These are phyloP conservation scores for Pollachius pollachius DNA, from an alignment of 2,113 vertebrate species.

Conservation along the genomic window DNA sequence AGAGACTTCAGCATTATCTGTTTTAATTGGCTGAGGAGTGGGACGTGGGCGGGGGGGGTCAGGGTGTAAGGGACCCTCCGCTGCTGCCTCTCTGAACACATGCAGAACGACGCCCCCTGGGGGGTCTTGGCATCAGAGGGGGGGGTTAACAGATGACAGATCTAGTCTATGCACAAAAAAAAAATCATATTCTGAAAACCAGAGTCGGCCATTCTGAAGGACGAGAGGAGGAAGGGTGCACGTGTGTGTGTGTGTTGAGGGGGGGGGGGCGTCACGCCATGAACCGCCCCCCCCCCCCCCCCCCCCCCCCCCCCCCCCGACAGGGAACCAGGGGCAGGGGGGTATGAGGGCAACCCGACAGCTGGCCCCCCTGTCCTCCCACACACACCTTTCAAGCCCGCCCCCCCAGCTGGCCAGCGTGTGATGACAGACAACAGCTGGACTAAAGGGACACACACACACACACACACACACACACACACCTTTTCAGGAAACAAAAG, in stretches of 20 bases:
- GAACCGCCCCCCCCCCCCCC: too few relatives aligned
- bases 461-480: slow-evolving; percentile 9
- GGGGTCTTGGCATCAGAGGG: slow-evolving; percentile 49
- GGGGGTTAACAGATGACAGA: too few relatives aligned
- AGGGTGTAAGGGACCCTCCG: slow-evolving; percentile 18
- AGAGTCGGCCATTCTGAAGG: too few relatives aligned
- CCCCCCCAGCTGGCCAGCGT: slow-evolving; percentile 64
- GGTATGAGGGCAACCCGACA: slow-evolving; percentile 56
- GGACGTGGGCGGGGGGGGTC: slow-evolving; percentile 41
- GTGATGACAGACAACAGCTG: slow-evolving; percentile 74
- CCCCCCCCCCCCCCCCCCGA: too few relatives aligned
- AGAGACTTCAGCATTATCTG: neutral
- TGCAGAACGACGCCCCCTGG: slow-evolving; percentile 38
- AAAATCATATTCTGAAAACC: too few relatives aligned
- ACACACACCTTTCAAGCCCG: neutral
- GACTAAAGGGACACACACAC: slow-evolving; percentile 23
- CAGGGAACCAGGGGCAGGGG: neutral
- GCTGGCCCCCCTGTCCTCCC: slow-evolving; percentile 46
- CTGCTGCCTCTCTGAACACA: slow-evolving; percentile 43
- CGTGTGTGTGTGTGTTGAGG: too few relatives aligned
- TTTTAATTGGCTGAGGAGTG: slow-evolving; percentile 44
- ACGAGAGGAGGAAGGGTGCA: too few relatives aligned
- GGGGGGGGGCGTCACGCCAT: too few relatives aligned
- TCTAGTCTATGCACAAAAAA: too few relatives aligned
- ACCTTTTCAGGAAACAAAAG: slow-evolving; percentile 23